A percentile compares a stretch with the other conserved stretches of the same genome.
Conservation (phyloP, 2,113 vertebrate genomes). For the Pygoscelis adeliae region DNA sequence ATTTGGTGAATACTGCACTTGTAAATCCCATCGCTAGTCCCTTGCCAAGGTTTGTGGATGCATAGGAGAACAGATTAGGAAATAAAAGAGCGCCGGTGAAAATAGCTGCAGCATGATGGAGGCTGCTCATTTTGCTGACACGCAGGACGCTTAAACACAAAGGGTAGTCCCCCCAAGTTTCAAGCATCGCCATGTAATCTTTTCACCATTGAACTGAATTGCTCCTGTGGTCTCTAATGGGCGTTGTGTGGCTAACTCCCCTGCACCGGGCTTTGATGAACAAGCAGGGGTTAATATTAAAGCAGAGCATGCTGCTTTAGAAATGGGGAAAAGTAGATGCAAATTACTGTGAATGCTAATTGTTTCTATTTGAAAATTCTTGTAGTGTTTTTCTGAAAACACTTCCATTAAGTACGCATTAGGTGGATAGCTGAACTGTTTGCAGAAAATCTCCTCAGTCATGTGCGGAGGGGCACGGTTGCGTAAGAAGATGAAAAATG, state of each 20-base stretch:
- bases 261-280: constrained; percentile 22
- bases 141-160: background rate
- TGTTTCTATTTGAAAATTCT: constrained; percentile 76
- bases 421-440: constrained; percentile 53
- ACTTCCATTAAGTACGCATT: constrained; percentile 68
- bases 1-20: background rate
- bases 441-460: constrained; percentile 9
- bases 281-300: constrained; percentile 60
- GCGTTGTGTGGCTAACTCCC: constrained; percentile 50
- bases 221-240: constrained; percentile 41
- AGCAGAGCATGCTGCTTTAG: constrained; percentile 51
- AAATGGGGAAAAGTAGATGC: constrained; percentile 59
- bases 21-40: background rate
- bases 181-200: background rate
- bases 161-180: background rate
- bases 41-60: background rate
- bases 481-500: constrained; percentile 31
- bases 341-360: constrained; percentile 75
- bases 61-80: background rate
- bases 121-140: background rate
- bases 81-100: background rate
- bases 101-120: background rate
- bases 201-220: background rate
- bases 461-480: background rate
- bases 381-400: constrained; percentile 69